phyloP scores from a whole-genome alignment of 2,113 vertebrate genomes.

The Chascanopsetta lugubris region DNA sequence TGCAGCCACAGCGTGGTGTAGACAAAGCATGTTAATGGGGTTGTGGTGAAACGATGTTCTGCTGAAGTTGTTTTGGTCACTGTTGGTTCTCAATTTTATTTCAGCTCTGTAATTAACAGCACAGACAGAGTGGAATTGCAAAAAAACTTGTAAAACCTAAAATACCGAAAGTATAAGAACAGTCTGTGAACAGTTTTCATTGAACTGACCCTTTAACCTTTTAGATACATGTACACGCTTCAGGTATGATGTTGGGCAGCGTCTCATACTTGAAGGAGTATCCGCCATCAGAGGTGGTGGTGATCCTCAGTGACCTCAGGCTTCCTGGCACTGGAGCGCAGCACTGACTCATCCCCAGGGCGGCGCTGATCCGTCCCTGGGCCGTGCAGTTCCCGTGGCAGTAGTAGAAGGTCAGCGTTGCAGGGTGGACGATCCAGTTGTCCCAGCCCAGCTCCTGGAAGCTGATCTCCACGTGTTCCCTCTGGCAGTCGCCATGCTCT shows the following conservation, averaged over 20 bases:
- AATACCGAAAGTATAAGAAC: neutral
- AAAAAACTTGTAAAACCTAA: too few relatives aligned
- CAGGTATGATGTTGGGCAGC: slow-evolving; percentile 89
- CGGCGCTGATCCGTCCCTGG: slow-evolving; percentile 64
- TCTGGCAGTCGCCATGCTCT: slow-evolving; percentile 80
- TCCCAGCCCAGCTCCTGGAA: slow-evolving; percentile 95
- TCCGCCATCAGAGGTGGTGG: slow-evolving; percentile 91
- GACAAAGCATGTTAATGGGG: too few relatives aligned
- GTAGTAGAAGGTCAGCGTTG: slow-evolving; percentile 89
- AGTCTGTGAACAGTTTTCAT: too few relatives aligned
- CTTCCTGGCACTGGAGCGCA: slow-evolving; percentile 88
- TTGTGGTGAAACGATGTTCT: too few relatives aligned
- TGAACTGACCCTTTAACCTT: neutral
- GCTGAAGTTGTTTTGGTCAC: too few relatives aligned
- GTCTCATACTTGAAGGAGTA: slow-evolving; percentile 92
- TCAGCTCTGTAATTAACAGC: too few relatives aligned
- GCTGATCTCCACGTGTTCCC: slow-evolving; percentile 86
- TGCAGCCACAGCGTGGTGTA: too few relatives aligned
- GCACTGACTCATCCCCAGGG: slow-evolving; percentile 85
- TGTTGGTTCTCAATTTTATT: too few relatives aligned
- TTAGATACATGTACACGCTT: slow-evolving; percentile 91
- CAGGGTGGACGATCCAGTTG: slow-evolving; percentile 91
- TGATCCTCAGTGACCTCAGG: slow-evolving; percentile 88
- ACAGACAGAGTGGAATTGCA: too few relatives aligned
- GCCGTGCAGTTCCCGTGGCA: slow-evolving; percentile 89